Conservation (phyloP, 2,113 vertebrate genomes). For the Apodemus sylvaticus region DNA sequence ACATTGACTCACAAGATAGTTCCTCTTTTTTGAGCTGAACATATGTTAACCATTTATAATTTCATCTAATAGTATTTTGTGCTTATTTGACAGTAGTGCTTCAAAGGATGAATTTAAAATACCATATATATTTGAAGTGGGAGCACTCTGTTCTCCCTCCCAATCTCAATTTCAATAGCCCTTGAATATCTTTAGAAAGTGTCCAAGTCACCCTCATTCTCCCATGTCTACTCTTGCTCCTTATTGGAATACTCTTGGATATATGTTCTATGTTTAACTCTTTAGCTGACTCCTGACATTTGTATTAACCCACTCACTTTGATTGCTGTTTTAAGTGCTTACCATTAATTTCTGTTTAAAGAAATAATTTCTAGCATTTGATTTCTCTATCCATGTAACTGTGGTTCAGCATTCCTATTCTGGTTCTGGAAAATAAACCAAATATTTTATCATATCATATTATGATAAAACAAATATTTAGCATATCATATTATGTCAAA, state of each 20-base stretch:
- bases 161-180: neutral
- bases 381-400: neutral
- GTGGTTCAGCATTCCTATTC: neutral
- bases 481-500: neutral
- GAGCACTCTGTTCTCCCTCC: neutral
- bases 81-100: neutral
- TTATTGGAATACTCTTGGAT: neutral
- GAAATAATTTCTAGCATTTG: neutral
- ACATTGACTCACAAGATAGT: neutral
- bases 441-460: neutral
- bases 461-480: neutral
- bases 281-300: neutral
- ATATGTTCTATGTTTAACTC: neutral
- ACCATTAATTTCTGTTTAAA: neutral
- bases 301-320: neutral
- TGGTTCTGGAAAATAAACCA: neutral
- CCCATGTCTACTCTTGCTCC: neutral
- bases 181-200: neutral
- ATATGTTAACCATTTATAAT: neutral
- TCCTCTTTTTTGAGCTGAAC: neutral
- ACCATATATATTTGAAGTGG: neutral
- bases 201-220: neutral
- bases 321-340: neutral
- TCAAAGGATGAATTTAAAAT: conserved; percentile 10
- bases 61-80: neutral